Base-by-base conservation (phyloP, 2,888 invertebrate genomes). In the Dryomyza anilis region DNA sequence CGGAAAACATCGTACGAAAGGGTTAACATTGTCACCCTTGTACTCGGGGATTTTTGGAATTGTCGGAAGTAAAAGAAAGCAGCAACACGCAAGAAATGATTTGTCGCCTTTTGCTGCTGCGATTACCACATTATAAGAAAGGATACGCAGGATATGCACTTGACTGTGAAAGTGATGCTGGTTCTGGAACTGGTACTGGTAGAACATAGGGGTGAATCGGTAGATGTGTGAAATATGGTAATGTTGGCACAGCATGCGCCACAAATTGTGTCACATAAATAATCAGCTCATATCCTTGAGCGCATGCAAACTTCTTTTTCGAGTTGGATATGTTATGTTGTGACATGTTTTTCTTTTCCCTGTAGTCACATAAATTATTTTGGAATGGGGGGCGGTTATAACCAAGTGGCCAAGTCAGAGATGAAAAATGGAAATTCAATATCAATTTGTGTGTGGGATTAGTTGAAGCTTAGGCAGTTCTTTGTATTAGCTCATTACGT, bases 51-150 rank as follows among this genome's bases (percentile, higher is more conserved):
- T 14, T 2, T 3, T 27, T n/a, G n/a, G n/a, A n/a, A n/a, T n/a
- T n/a, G n/a, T n/a, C n/a, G n/a, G n/a, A n/a, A n/a, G n/a, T n/a
- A n/a, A n/a, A n/a, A n/a, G n/a, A n/a, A n/a, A n/a, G n/a, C n/a
- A 46, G 52, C 14, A 27, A 59, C 70, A 69, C 66, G 72, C 69
- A 72, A 72, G 72, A 73, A 79, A 79, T 79, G 79, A 79, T 79
- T 79, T 80, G 80, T 79, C 79, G 80, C 80, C 78, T 79, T 77
- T 80, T 79, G 78, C 74, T 73, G 80, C 74, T 78, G 74, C 79
- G 80, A 79, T 79, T 79, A 79, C 79, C 79, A 79, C 79, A 77
- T 78, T 80, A 78, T 80, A 79, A 79, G 78, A 48, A 55, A 52
- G 61, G 6, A 65, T 39, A 65, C 48, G 55, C 48, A 43, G 36